These are phyloP conservation scores for Drosophila triauraria DNA, from an alignment of 1,140 invertebrate species.

Conservation along the genomic window DNA sequence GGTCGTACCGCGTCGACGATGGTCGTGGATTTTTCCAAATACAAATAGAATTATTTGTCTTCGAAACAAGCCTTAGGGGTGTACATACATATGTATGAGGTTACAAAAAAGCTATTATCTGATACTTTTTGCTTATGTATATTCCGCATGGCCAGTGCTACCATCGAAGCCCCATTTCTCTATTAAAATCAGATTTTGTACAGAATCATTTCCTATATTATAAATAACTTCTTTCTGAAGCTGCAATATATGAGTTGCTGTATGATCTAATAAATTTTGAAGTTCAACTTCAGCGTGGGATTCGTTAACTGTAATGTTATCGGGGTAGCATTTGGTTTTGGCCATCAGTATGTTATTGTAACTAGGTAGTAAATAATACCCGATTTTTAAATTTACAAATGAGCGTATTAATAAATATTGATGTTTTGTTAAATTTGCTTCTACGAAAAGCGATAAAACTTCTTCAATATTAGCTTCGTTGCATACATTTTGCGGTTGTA, in stretches of 20 bases:
- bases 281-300: background rate
- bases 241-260: background rate
- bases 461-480: too few species aligned
- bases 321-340: slow-evolving; percentile 1
- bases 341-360: slow-evolving; percentile 1
- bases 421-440: too few species aligned
- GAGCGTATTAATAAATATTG: too few species aligned
- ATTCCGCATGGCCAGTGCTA: slow-evolving; percentile 3
- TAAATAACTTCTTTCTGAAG: slow-evolving; percentile 1
- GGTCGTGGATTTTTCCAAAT: background rate
- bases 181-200: slow-evolving; percentile 6
- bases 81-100: background rate
- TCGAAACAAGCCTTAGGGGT: background rate
- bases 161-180: background rate
- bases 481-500: too few species aligned
- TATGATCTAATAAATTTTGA: background rate
- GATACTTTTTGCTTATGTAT: background rate
- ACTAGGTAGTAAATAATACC: background rate
- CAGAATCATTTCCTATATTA: background rate
- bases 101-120: background rate
- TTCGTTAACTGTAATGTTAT: background rate
- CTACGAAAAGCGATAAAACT: too few species aligned
- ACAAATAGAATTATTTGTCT: background rate
- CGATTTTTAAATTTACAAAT: too few species aligned
- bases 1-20: background rate